Evolutionary conservation across 2,797 vertebrate species (phyloP), one percentile per base, ranked within the genome.

Genomic region (Botia kubotai): DNA sequence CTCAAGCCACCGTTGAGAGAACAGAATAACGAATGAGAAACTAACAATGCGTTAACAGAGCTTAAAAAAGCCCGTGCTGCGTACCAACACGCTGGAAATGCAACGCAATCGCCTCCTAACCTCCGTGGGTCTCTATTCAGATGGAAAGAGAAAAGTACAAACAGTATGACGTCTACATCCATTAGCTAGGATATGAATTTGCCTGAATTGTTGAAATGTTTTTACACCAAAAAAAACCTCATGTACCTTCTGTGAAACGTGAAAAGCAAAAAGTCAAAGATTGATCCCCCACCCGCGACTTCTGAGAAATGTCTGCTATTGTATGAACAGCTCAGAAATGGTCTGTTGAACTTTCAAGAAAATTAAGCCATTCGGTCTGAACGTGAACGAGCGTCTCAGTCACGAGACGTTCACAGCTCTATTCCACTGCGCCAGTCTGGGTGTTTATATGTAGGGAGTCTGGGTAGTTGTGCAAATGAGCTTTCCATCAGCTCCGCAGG

Each of bases 371-470:
- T 82, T 83, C 87, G 82, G 90, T 90, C 83, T 84, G 81, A 81
- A 79, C 74, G 83, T 75, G 62, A 85, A 87, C 81, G 82, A 62
- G 82, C 83, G 87, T 86, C 85, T 87, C 88, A 82, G 80, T 84
- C 72, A 86, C 83, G 65, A 43, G 68, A 82, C 82, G 63, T 85
- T 81, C 80, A 79, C 78, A 60, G 75, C 57, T 71, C 52, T 66
- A 83, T 87, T 77, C 81, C 87, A 88, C 87, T 74, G 82, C 50
- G 50, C 74, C 63, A 58, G 66, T 3, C 2, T 90, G 21, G 0
- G 66, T 87, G 92, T 93, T 93, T 93, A 91, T 92, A 91, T 93
- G 89, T 79, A 83, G 84, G 57, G 77, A 73, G 84, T 85, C 79
- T 80, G 77, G 79, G 79, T 80, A 85, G 82, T 76, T 16, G 57